A percentile compares a stretch with the other conserved stretches of the same genome.
Conservation (phyloP, 2,888 invertebrate genomes). For the Criorhina ranunculi region DNA sequence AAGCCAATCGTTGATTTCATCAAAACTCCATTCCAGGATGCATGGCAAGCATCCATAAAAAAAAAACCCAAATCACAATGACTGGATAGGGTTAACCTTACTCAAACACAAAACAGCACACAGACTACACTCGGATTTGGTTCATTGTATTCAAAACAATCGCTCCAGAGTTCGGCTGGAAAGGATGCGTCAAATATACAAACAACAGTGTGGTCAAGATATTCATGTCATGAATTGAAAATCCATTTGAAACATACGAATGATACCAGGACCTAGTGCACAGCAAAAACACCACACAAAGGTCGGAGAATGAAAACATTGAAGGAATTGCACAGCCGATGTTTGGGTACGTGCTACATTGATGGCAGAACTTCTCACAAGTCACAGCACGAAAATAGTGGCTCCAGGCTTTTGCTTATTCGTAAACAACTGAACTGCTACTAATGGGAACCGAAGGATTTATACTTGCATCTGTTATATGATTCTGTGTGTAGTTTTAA, state of each 20-base stretch:
- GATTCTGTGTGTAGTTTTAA: conserved; percentile 7
- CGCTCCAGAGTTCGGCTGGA: background rate
- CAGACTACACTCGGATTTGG: background rate
- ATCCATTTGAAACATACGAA: conserved; percentile 12
- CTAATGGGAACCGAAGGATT: conserved; percentile 11
- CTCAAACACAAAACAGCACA: background rate
- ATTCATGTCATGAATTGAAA: conserved; percentile 38
- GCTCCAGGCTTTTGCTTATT: background rate
- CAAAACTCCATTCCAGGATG: background rate
- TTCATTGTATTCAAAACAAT: conserved; percentile 2
- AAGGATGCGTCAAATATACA: conserved; percentile 12
- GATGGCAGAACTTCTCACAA: conserved; percentile 20
- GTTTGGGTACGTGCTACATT: conserved; percentile 6
- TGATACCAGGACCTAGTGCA: conserved; percentile 10
- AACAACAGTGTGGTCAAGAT: conserved; percentile 24
- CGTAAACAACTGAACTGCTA: conserved; percentile 1
- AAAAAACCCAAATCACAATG: background rate
- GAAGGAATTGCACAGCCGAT: too few relatives aligned
- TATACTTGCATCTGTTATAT: background rate
- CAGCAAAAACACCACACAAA: conserved; percentile 27
- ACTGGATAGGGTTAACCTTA: background rate
- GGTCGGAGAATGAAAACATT: background rate
- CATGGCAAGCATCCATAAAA: background rate
- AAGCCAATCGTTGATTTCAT: conserved; percentile 4
- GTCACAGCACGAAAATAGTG: conserved; percentile 1